Evolutionary conservation across 2,113 vertebrate genomes (phyloP), one percentile per base, ranked within the genome.

Genomic region (Albula goreensis): DNA sequence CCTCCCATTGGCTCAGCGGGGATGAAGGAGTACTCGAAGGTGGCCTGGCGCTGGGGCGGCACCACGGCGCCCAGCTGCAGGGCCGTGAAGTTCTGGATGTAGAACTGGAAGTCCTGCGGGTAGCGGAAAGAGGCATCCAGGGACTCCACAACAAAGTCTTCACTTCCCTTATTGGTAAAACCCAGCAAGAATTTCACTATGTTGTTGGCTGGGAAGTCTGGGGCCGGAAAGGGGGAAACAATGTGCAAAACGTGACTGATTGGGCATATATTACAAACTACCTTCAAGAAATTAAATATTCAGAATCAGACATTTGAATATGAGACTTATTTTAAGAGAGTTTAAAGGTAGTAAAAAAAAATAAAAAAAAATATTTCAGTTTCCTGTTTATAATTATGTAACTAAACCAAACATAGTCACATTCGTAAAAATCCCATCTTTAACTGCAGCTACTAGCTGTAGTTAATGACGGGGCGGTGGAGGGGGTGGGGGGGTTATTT

Each of bases 71-170:
- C 96, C 66, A 99, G 94, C 92, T 97, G 96, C 4, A 99, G 97
- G 19, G 98, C 98, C 0, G 98, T 99, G 96, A 99, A 99, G 93
- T 99, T 99, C 96, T 99, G 98, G 92, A 99, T 99, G 85, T 97
- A 99, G 91, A 99, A 99, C 94, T 99, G 98, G 87, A 98, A 99
- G 92, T 99, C 98, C 90, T 99, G 98, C 48, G 98, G 98, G 85
- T 99, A 99, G 52, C 98, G 97, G 94, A 99, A 99, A 0, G 98
- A 99, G 10, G 98, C 98, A 80, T 99, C 98, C 0, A 99, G 94
- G 77, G 97, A 99, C 82, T 99, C 98, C 0, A 99, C 93, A 0
- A 98, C 89, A 88, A 99, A 99, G 91, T 97, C 96, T 85, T 99
- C 98, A 48, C 94, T 0, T 51, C 98, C 98, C 90, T 99, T 99